Conservation (phyloP, 1,140 invertebrate species). For the Tigriopus japonicus region DNA sequence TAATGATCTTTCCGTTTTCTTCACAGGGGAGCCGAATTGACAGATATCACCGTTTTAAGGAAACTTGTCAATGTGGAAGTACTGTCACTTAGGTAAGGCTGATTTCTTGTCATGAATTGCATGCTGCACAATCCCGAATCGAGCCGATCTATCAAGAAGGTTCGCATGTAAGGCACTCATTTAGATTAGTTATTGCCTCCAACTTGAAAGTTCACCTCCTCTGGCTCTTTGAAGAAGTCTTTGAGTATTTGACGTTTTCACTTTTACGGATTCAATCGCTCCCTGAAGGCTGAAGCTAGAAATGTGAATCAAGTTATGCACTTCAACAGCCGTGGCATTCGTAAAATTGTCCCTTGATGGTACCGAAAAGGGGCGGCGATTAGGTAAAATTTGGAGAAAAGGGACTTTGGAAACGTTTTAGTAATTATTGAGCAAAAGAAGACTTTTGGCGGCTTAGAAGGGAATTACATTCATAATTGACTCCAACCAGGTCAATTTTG, state of each 20-base stretch:
- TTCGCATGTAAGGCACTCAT: neutral
- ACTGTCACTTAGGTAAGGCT: constrained; percentile 21
- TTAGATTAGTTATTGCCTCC: neutral
- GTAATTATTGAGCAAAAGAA: too few relatives aligned
- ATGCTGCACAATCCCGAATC: neutral
- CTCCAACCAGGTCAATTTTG: too few relatives aligned
- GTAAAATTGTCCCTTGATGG: too few relatives aligned
- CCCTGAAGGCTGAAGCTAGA: too few relatives aligned
- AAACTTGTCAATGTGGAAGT: constrained; percentile 24
- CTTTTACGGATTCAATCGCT: neutral
- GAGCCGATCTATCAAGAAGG: neutral
- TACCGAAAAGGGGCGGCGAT: too few relatives aligned
- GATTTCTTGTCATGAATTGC: neutral
- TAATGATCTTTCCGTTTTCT: constrained; percentile 6
- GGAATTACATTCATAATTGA: too few relatives aligned
- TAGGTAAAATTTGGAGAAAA: too few relatives aligned
- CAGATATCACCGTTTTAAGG: constrained; percentile 22
- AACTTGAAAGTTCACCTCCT: neutral
- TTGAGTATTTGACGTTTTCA: neutral
- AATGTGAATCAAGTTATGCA: too few relatives aligned
- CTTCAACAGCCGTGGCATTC: too few relatives aligned
- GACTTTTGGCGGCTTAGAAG: too few relatives aligned
- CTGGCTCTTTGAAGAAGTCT: neutral
- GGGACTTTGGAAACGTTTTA: too few relatives aligned
- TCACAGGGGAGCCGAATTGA: constrained; percentile 22